Evolutionary conservation across 1,140 invertebrate genomes (phyloP), one percentile per base, ranked within the genome.

Genomic region (Babylonia areolata): DNA sequence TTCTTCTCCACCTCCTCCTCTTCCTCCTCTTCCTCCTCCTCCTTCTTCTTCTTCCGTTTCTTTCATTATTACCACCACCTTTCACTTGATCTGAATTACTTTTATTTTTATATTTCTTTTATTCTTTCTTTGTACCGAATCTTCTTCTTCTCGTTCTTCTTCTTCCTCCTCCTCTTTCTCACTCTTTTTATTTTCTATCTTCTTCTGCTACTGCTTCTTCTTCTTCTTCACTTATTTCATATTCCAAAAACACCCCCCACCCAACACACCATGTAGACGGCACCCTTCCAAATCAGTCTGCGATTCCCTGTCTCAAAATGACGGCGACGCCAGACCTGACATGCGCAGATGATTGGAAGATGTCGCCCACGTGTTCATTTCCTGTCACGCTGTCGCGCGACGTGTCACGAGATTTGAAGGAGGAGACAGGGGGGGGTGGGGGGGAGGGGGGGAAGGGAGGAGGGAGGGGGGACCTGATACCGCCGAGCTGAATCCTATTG

Each of bases 361-460:
- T 77, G 75, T 73, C 75, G 12, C 23, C 75, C 75, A 77, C 35
- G 35, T 77, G 75, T 40, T 77, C 75, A 77, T 77, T 77, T 77
- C 75, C 75, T 77, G 75, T 40, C 71, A 35, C 31, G 31, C 71
- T 73, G 35, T 73, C 71, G 71, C 35, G 71, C 71, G 31, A 33
- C 71, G 9, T 73, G 71, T 73, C 71, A 73, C 31, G 35, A 37
- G 71, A 73, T 11, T 73, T 33, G 71, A 73, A 31, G 71, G 28
- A 31, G 9, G 12, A 37, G n/a, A 37, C 9, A 35, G n/a, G 28
- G 3, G n/a, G 35, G 71, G 5, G 35, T 9, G 31, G 35, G 11
- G 71, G 35, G 33, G 9, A 28, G 35, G 71, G 35, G 71, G 28
- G 71, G 28, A 28, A 73, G 71, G 28, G 64, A 69, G 64, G 64